A percentile compares a stretch with the other conserved stretches of the same genome.
These are phyloP conservation scores for Drosophila subobscura DNA, from an alignment of 1,140 invertebrate genomes.

Conservation along the genomic window DNA sequence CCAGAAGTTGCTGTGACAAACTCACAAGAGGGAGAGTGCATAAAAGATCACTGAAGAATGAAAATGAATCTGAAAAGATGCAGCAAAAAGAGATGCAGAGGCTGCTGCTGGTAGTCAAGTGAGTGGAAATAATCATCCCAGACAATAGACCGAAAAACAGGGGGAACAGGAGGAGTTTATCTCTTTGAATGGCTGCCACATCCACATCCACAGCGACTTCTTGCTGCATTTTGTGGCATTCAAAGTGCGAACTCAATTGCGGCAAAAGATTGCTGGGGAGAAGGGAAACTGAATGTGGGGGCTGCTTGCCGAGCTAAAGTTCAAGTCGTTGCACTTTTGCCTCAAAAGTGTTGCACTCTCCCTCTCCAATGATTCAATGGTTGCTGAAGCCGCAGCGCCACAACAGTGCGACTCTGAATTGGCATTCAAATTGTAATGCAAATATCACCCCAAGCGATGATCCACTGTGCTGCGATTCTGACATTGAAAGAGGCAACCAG, in stretches of 20 bases:
- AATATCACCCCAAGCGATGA: not conserved
- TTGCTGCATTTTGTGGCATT: slow-evolving; percentile 33
- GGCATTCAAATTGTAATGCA: no score
- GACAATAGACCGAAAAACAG: slow-evolving; percentile 62
- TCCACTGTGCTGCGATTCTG: slow-evolving; percentile 49
- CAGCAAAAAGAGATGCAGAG: slow-evolving; percentile 39
- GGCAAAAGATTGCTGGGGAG: slow-evolving; percentile 45
- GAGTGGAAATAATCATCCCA: slow-evolving; percentile 72
- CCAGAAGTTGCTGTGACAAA: slow-evolving; percentile 27
- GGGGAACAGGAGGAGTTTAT: slow-evolving; percentile 13
- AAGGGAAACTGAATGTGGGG: slow-evolving; percentile 18
- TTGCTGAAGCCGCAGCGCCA: slow-evolving; percentile 12
- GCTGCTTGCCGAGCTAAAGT: slow-evolving; percentile 15
- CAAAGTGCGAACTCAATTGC: slow-evolving; percentile 75
- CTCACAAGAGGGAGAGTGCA: slow-evolving; percentile 30
- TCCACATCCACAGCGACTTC: slow-evolving; percentile 27
- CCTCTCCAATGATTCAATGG: slow-evolving; percentile 57
- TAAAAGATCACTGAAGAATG: slow-evolving; percentile 40
- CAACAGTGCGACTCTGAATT: not conserved
- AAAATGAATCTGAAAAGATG: slow-evolving; percentile 61
- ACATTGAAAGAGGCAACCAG: slow-evolving; percentile 58
- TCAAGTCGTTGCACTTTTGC: slow-evolving; percentile 63
- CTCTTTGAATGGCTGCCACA: slow-evolving; percentile 1
- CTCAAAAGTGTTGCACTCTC: slow-evolving; percentile 64
- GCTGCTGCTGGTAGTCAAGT: slow-evolving; percentile 52